Evolutionary conservation across 37 sponge, comb jelly and placozoan genomes (phyloP), one percentile per base, ranked within the genome.

Genomic region (Chondrilla cf. caribensis): DNA sequence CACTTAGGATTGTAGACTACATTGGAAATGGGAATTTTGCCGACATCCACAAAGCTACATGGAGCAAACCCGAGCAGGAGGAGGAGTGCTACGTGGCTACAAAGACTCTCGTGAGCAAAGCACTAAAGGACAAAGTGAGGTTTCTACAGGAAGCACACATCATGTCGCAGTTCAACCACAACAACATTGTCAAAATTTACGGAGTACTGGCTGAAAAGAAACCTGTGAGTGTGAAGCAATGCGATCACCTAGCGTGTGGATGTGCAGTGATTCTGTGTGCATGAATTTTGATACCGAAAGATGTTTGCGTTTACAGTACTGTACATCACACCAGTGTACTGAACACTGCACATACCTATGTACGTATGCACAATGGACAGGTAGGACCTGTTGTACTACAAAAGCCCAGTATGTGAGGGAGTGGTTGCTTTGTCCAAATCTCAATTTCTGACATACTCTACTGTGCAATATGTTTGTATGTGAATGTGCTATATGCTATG

Each of bases 101-200:
- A 11, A 73, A 73, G 40, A 73, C 76, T 9, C 44, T 73, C 21
- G 76, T 73, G 17, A 73, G 76, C 42, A 73, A 73, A 37, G 38
- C 76, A 39, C 31, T 9, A 9, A 40, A 62, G 8, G 62, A 58
- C 41, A 80, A 33, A 32, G 24, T 59, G n/a, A 58, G 64, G 24
- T 80, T 80, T 14, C 37, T 80, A 40, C 59, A 59, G 39, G 81
- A 80, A 40, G 81, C 81, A 7, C 62, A 58, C 41, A 80, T 59
- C 18, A 60, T 80, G 43, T 58, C 43, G 9, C 81, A 80, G 41
- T 80, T 80, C 41, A 25, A 19, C 21, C 81, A 80, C 38, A 33
- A 33, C 62, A 80, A 80, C 41, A 80, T 80, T 60, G 81, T 80
- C 24, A 80, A 80, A 25, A 60, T 80, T 22, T 38, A 58, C 31